phyloP scores from a whole-genome alignment of 2,113 vertebrate species.

The Campylomormyrus tamandua region DNA sequence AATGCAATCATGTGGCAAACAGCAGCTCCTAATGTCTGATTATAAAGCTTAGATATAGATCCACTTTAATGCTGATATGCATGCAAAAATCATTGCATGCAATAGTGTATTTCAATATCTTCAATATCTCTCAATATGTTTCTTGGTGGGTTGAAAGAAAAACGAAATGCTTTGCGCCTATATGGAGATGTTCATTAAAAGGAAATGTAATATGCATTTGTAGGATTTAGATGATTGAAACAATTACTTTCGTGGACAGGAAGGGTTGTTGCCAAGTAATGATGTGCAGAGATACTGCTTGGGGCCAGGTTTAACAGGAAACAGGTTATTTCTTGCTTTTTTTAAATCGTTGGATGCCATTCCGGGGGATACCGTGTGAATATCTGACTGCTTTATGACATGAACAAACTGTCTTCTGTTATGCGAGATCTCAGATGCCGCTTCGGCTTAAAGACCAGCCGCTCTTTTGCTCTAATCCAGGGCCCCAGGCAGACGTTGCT shows the following conservation, averaged over 20 bases:
- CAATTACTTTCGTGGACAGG: background rate
- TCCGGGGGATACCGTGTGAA: background rate
- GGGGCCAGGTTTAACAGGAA: background rate
- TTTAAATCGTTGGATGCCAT: background rate
- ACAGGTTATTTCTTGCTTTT: background rate
- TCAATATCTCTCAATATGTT: background rate
- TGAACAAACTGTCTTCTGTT: background rate
- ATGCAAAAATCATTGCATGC: background rate
- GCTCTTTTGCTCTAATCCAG: conserved; percentile 49
- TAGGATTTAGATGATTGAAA: background rate
- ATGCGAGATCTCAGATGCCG: background rate
- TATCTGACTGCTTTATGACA: background rate
- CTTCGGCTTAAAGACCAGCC: background rate
- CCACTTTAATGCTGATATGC: background rate
- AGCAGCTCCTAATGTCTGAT: background rate
- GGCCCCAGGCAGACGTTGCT: conserved; percentile 79
- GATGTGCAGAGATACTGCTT: background rate
- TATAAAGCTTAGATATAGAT: background rate
- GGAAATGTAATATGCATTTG: background rate
- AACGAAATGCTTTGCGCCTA: background rate
- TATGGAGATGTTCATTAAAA: background rate
- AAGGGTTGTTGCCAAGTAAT: background rate
- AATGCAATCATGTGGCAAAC: background rate
- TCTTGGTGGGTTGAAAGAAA: background rate
- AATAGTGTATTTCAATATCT: background rate